Percentiles rank a stretch among this genome's conserved stretches.
These are phyloP conservation scores for Sylvilagus floridanus DNA, from an alignment of 2,797 vertebrate species.

Conservation along the genomic window DNA sequence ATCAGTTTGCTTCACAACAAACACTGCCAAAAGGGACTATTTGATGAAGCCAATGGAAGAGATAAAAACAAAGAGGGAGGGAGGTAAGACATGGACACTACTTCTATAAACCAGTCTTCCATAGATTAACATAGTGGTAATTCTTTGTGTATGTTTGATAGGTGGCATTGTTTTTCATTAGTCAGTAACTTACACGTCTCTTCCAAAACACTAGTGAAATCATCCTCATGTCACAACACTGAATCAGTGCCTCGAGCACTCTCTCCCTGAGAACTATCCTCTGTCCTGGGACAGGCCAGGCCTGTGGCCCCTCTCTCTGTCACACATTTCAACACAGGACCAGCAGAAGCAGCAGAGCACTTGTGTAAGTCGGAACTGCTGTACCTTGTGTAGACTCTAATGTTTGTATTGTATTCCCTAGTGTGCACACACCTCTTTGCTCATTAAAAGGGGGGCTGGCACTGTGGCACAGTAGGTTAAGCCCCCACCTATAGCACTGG, in stretches of 20 bases:
- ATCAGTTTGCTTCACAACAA: constrained; percentile 43
- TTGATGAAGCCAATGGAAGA: not conserved
- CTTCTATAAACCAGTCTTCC: not conserved
- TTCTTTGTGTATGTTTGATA: not conserved
- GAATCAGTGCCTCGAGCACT: not conserved
- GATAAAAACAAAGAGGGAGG: not conserved
- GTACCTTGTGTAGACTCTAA: not conserved
- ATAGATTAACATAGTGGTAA: not conserved
- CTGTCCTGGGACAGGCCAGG: no score
- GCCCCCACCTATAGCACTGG: no score
- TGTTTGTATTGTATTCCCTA: not conserved
- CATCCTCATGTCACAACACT: not conserved
- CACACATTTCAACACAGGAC: not conserved
- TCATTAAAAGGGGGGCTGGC: not conserved
- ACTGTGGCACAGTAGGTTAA: no score
- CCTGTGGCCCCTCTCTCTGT: not conserved
- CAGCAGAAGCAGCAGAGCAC: no score
- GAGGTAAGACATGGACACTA: not conserved
- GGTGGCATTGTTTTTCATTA: not conserved
- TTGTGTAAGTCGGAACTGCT: constrained; percentile 3
- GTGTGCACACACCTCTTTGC: not conserved
- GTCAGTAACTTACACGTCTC: not conserved
- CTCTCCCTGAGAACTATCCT: not conserved
- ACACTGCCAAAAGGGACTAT: not conserved
- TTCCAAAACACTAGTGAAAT: constrained; percentile 29